Evolutionary conservation across 2,888 invertebrate genomes (phyloP).

Genomic region (Andricus curvator): DNA sequence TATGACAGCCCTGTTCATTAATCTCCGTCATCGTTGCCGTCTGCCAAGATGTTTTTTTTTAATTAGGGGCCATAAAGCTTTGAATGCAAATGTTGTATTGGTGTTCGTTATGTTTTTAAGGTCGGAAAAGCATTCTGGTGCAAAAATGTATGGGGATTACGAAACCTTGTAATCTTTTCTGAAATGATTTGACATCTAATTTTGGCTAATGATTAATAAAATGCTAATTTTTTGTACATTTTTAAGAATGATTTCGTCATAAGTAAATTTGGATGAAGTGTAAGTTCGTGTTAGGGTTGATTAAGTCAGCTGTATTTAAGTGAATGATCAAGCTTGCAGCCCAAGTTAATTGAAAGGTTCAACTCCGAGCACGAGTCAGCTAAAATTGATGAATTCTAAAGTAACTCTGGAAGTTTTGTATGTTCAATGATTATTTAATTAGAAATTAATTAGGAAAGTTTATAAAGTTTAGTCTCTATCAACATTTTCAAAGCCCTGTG

Average conservation of each 20-base stretch:
- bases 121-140: background rate
- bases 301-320: background rate
- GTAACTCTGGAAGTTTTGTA: background rate
- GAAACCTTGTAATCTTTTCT: background rate
- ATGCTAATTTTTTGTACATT: background rate
- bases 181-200: background rate
- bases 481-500: too few species aligned
- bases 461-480: too few species aligned
- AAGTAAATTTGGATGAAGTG: background rate
- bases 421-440: background rate
- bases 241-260: background rate
- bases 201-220: background rate
- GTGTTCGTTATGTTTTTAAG: background rate
- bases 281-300: background rate
- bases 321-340: background rate
- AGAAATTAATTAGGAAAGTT: too few species aligned
- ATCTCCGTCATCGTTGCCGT: background rate
- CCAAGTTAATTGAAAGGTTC: background rate
- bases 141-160: background rate
- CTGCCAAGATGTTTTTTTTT: background rate
- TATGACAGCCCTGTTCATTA: background rate
- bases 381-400: background rate
- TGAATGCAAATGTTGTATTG: background rate
- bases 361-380: background rate
- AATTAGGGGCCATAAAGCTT: background rate